Base-by-base conservation (phyloP, 1,140 invertebrate species). In the Formica selysi region DNA sequence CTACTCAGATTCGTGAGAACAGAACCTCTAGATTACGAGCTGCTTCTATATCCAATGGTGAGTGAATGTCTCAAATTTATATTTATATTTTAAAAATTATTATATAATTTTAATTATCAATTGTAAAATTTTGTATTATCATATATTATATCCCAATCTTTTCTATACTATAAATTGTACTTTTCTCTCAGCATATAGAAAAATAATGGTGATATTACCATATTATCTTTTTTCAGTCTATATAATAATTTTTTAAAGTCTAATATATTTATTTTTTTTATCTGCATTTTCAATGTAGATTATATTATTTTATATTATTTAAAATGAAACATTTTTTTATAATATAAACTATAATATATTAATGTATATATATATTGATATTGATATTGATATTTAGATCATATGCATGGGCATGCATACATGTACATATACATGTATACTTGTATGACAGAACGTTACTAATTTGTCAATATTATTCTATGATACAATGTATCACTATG, bases 1-100 rank as follows among this genome's bases (percentile, higher is more conserved):
- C 91, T 68, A 59, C 90, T 59, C 93, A 89, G 54, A 96, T 97
- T 91, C 96, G 97, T 93, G 96, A 97, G 70, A 97, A 97, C 44
- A 96, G 96, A 92, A 96, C 97, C n/a, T 97, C 97, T 76, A 96
- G 97, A 87, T 94, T 97, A 74, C 95, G 97, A 90, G 96, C 96
- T 81, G 96, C 96, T 64, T 96, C 96, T 74, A 91, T 92, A 22
- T 86, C 90, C 19, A 89, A 76, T 81, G 91, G 92, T 92, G 41
- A 87, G 62, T 73, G 22, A 64, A 86, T 38, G 13, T 57, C 64
- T 41, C 0, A 36, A 65, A 7, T 79, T 13, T 13, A 32, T 32
- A 64, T 26, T 3, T 59, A n/a, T 59, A 2, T 7, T 32, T 65
- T 51, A 74, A 3, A 10, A 44, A 6, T 38, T 10, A 16, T 48